Percentiles rank a stretch among this genome's conserved stretches.
These are phyloP conservation scores for Ambastaia sidthimunki DNA, from an alignment of 2,797 vertebrate species.

Conservation along the genomic window DNA sequence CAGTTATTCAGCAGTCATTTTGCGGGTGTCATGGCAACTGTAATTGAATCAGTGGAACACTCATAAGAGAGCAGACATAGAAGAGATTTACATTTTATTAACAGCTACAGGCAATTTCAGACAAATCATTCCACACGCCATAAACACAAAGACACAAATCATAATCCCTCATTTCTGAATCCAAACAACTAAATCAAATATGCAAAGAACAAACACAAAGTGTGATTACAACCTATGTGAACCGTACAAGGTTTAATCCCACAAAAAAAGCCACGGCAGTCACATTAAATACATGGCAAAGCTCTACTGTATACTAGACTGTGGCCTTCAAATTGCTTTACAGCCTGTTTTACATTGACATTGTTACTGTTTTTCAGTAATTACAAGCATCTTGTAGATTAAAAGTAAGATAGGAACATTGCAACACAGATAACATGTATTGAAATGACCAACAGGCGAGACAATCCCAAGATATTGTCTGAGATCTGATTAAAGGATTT, in stretches of 20 bases:
- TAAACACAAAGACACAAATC: constrained; percentile 24
- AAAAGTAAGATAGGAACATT: too few species aligned
- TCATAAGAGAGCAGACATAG: neutral
- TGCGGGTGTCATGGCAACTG: neutral
- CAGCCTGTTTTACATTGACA: too few species aligned
- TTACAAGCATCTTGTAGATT: too few species aligned
- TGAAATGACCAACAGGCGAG: neutral
- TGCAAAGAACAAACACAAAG: constrained; percentile 11
- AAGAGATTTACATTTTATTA: constrained; percentile 23
- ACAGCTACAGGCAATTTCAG: constrained; percentile 25
- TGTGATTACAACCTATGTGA: neutral
- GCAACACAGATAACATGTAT: too few species aligned
- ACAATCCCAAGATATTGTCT: too few species aligned
- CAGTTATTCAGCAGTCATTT: constrained; percentile 13
- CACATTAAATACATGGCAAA: neutral
- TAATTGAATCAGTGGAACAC: neutral
- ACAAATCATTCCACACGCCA: constrained; percentile 5
- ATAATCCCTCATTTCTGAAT: constrained; percentile 12
- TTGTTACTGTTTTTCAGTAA: too few species aligned
- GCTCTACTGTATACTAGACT: neutral
- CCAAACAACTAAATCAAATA: constrained; percentile 7
- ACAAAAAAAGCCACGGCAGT: neutral
- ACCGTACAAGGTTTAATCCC: neutral
- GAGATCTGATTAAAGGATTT: neutral
- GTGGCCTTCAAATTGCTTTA: too few species aligned